Base-by-base conservation (phyloP, 2,888 invertebrate genomes). In the Dendrolimus pini region DNA sequence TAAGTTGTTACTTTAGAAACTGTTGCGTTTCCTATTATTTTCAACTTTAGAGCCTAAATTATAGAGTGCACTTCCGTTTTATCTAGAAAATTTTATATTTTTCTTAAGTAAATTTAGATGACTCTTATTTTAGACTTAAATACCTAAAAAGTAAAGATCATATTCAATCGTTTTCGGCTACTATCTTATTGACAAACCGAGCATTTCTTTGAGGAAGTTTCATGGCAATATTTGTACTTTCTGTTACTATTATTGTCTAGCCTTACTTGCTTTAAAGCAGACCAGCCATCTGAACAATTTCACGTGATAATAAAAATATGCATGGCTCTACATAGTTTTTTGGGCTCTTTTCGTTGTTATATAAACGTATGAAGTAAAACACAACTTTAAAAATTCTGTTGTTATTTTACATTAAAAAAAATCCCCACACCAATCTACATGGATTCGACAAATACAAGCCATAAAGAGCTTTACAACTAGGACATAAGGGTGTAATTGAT, bases 161-260 rank as follows among this genome's bases (percentile, higher is more conserved):
- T 8, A 10, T 47, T 47, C 47, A 47, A 47, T 10, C 12, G 9
- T 47, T 47, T 47, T 77, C 76, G 53, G 52, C 55, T 53, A 18
- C 9, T 55, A 55, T 58, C 30, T 30, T 30, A 30, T 30, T 30
- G 30, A 30, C 47, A 47, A 72, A 70, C 74, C 75, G 79, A 80
- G 73, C 72, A 75, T 79, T 78, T 74, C 74, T 75, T 71, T 68
- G 79, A 77, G 74, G 66, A 77, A 76, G 79, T 77, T 76, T 71
- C 74, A 75, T 75, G 71, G 69, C 69, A 71, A 70, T 70, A 63
- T 67, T 60, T 70, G 58, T 61, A 73, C 72, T 75, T 78, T 78
- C 77, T 71, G 71, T 64, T 66, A 60, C 60, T 68, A 61, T 70
- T 71, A 64, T 67, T 69, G 59, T 63, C 64, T 57, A 53, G 47